These are phyloP conservation scores for Calidris pygmaea DNA, from an alignment of 2,113 vertebrate genomes.

Conservation along the genomic window DNA sequence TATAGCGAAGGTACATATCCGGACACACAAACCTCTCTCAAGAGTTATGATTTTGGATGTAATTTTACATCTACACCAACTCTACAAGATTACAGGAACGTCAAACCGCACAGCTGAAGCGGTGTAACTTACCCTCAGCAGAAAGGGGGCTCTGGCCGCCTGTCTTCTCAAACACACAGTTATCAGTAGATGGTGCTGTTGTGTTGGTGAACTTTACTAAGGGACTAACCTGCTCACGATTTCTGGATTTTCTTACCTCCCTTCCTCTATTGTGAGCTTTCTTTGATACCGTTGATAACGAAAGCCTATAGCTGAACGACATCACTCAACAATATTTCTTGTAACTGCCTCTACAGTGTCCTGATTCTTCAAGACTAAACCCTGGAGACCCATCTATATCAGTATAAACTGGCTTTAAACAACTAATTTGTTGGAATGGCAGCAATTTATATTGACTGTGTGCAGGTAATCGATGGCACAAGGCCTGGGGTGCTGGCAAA, in stretches of 20 bases:
- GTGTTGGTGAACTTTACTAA: not conserved
- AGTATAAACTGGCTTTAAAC: not conserved
- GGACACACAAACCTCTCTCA: not conserved
- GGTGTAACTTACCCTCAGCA: not conserved
- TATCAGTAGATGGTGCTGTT: constrained; percentile 63
- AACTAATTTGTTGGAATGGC: not conserved
- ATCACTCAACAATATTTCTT: not conserved
- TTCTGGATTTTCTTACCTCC: not conserved
- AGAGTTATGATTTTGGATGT: not conserved
- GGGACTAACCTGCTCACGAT: accelerated
- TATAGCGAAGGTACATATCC: not conserved
- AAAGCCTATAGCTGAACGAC: not conserved
- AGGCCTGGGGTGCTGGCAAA: not conserved
- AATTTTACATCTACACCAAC: not conserved
- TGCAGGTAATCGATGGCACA: not conserved
- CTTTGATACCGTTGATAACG: not conserved
- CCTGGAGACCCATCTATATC: not conserved
- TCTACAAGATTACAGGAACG: not conserved
- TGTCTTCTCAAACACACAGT: not conserved
- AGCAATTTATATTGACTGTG: not conserved
- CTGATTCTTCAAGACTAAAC: not conserved
- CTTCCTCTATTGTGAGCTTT: not conserved
- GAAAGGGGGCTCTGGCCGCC: not conserved
- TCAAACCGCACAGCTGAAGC: not conserved
- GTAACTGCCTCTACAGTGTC: not conserved